Percentiles rank a stretch among this genome's conserved stretches.
These are phyloP conservation scores for Furnarius figulus DNA, from an alignment of 2,113 vertebrate genomes.

Conservation along the genomic window DNA sequence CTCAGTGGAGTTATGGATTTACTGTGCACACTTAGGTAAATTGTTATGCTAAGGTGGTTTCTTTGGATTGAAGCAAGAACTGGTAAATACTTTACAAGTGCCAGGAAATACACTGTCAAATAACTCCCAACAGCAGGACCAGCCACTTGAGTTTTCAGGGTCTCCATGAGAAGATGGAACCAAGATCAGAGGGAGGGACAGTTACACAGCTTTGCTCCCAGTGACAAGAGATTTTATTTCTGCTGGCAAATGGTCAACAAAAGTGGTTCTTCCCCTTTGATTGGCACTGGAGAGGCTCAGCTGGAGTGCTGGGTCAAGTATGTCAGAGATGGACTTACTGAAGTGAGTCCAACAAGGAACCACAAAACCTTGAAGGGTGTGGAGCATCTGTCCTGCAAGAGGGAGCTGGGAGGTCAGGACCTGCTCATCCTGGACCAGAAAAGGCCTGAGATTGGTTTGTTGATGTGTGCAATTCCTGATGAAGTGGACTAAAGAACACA, in stretches of 20 bases:
- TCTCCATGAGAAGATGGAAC: background rate
- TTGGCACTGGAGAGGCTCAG: background rate
- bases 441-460: background rate
- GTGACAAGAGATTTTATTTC: background rate
- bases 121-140: background rate
- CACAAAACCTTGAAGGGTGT: background rate
- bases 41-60: background rate
- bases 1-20: background rate
- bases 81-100: background rate
- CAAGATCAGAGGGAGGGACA: background rate
- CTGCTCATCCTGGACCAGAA: background rate
- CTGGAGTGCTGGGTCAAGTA: background rate
- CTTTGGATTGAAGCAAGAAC: background rate
- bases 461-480: accelerated
- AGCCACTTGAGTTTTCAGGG: background rate
- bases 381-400: background rate
- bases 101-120: background rate
- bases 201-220: background rate
- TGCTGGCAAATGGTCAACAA: background rate
- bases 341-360: background rate
- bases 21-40: background rate
- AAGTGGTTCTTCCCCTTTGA: background rate
- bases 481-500: background rate
- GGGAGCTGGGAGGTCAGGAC: background rate
- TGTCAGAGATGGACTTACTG: background rate